Conservation (phyloP, 2,888 invertebrate genomes). For the Lacanobia oleracea region DNA sequence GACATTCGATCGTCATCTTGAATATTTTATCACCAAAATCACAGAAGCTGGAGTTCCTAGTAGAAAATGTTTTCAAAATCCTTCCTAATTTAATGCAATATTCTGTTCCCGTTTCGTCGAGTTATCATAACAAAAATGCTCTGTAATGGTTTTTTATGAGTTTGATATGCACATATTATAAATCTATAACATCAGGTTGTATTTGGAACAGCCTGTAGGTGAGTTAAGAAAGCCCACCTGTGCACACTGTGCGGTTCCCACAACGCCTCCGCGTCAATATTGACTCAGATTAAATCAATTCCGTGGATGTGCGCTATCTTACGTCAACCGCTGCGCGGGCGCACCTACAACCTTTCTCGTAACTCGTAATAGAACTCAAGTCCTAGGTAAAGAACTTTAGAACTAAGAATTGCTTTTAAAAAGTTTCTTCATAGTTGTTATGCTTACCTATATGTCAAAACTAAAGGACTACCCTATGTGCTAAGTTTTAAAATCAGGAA, state of each 20-base stretch:
- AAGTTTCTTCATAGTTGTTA: background rate
- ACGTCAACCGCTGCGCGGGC: conserved; percentile 65
- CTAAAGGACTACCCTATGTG: background rate
- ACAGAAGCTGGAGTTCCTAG: no score
- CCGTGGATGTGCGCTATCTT: conserved; percentile 81
- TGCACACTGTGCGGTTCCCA: conserved; percentile 87
- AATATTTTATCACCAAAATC: no score
- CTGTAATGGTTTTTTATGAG: no score
- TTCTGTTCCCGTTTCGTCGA: no score
- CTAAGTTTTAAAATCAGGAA: background rate
- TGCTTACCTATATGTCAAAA: background rate
- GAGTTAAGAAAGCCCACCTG: conserved; percentile 80
- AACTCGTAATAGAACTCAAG: conserved; percentile 25
- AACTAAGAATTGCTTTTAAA: background rate
- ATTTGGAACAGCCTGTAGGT: conserved; percentile 60
- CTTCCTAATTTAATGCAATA: no score
- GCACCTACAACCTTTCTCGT: conserved; percentile 31
- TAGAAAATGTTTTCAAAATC: no score
- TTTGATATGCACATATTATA: no score
- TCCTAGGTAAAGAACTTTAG: conserved; percentile 22
- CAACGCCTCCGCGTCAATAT: conserved; percentile 85
- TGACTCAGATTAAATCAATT: conserved; percentile 88
- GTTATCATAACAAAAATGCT: no score
- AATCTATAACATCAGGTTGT: background rate
- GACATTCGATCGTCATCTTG: no score